Evolutionary conservation across 1,140 invertebrate genomes (phyloP).

Genomic region (Diabrotica undecimpunctata): DNA sequence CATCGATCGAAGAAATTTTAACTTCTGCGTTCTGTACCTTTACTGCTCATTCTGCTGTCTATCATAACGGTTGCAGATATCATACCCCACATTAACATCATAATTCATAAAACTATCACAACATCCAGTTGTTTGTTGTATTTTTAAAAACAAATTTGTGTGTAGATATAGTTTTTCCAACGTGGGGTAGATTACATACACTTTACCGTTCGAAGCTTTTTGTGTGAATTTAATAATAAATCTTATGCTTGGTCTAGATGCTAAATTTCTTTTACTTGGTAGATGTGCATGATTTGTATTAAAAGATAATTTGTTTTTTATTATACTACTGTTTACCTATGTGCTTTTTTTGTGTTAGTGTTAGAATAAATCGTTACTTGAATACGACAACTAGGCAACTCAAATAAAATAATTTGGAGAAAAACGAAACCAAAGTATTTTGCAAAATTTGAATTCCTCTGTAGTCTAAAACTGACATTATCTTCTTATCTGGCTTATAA

Average conservation of each 20-base stretch:
- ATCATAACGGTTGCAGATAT: conserved; percentile 27
- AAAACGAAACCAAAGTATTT: too few relatives aligned
- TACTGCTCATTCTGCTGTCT: conserved; percentile 32
- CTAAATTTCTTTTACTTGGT: not conserved
- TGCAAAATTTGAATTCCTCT: too few relatives aligned
- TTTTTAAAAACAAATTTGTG: conserved; percentile 1
- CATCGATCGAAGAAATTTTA: conserved; percentile 35
- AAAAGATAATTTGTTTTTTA: conserved; percentile 11
- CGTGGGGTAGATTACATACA: conserved; percentile 35
- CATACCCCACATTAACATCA: conserved; percentile 10
- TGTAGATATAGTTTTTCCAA: conserved; percentile 16
- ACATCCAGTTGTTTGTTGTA: not conserved
- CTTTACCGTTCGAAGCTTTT: conserved; percentile 10
- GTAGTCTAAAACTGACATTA: too few relatives aligned
- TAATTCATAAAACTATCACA: conserved; percentile 6
- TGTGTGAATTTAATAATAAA: not conserved
- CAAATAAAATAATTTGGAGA: too few relatives aligned
- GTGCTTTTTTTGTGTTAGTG: conserved; percentile 2
- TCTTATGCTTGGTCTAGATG: not conserved
- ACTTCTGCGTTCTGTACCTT: conserved; percentile 26
- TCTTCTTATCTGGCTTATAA: too few relatives aligned
- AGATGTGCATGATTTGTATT: conserved; percentile 6
- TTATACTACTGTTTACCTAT: conserved; percentile 13
- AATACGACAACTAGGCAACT: too few relatives aligned
- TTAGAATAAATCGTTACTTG: too few relatives aligned